These are phyloP conservation scores for Pseudomyrmex gracilis DNA, from an alignment of 1,140 invertebrate species.

Conservation along the genomic window DNA sequence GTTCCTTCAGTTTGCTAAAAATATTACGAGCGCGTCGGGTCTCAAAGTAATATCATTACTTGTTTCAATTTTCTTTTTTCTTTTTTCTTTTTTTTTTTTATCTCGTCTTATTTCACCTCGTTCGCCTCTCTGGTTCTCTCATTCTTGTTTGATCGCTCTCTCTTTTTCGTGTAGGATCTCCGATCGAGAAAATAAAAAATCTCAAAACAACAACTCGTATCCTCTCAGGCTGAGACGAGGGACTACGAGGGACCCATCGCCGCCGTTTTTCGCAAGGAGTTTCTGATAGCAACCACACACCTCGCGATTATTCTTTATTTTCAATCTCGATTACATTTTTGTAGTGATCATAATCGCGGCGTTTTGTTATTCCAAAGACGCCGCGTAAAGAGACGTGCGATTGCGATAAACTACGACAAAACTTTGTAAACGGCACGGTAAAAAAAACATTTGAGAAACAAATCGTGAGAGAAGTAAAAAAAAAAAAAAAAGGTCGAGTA, in stretches of 20 bases:
- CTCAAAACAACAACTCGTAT: background rate
- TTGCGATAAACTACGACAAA: too few species aligned
- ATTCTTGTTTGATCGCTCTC: constrained; percentile 10
- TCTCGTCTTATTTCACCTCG: background rate
- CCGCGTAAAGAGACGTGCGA: too few species aligned
- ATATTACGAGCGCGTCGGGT: background rate
- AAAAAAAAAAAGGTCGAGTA: too few species aligned
- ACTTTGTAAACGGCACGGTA: too few species aligned
- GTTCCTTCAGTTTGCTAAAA: background rate
- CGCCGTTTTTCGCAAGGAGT: constrained; percentile 20
- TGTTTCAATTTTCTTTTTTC: background rate
- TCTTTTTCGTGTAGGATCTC: constrained; percentile 3
- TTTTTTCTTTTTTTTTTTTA: background rate
- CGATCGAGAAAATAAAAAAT: constrained; percentile 34
- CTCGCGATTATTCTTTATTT: constrained; percentile 23
- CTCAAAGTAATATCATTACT: background rate
- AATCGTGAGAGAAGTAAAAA: too few species aligned
- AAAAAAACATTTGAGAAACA: too few species aligned
- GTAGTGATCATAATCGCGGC: constrained; percentile 4
- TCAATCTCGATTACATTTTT: constrained; percentile 32
- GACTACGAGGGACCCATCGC: background rate
- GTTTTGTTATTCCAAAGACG: too few species aligned
- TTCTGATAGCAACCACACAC: constrained; percentile 15
- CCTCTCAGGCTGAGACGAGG: constrained; percentile 29
- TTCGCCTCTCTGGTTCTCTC: background rate